Evolutionary conservation across 2,113 vertebrate genomes (phyloP).

Genomic region (Python bivittatus): DNA sequence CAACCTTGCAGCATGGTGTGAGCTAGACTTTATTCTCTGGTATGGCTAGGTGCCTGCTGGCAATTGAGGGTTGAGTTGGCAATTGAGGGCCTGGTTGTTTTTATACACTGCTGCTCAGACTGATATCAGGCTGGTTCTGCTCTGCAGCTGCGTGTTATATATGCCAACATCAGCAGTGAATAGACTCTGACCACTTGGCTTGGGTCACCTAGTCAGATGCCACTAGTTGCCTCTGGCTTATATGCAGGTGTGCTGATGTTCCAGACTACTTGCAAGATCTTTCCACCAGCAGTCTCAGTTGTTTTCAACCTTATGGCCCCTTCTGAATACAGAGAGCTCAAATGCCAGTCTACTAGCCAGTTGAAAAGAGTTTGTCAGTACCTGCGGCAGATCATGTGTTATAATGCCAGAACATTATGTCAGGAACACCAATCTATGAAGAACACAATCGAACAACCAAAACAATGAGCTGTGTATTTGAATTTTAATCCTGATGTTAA

Average conservation of each 20-base stretch:
- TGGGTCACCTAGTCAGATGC: not conserved
- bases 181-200: slow-evolving; percentile 44
- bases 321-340: not conserved
- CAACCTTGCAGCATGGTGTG: not conserved
- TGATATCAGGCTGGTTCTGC: slow-evolving; percentile 24
- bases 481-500: not conserved
- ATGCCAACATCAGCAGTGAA: slow-evolving; percentile 33
- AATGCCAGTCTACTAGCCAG: not conserved
- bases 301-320: not conserved
- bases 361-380: not conserved
- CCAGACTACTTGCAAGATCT: rapidly evolving
- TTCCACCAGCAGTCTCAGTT: not conserved
- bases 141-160: slow-evolving; percentile 53
- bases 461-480: not conserved
- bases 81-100: slow-evolving; percentile 30
- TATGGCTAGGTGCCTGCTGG: not conserved
- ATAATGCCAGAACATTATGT: rapidly evolving
- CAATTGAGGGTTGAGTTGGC: slow-evolving; percentile 41
- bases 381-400: not conserved
- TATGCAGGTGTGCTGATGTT: not conserved
- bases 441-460: not conserved
- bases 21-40: slow-evolving; percentile 9
- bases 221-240: slow-evolving; percentile 22
- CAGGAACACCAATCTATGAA: not conserved
- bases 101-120: slow-evolving; percentile 51